Base-by-base conservation (phyloP, 2,888 invertebrate species). In the Polymixis flavicincta region DNA sequence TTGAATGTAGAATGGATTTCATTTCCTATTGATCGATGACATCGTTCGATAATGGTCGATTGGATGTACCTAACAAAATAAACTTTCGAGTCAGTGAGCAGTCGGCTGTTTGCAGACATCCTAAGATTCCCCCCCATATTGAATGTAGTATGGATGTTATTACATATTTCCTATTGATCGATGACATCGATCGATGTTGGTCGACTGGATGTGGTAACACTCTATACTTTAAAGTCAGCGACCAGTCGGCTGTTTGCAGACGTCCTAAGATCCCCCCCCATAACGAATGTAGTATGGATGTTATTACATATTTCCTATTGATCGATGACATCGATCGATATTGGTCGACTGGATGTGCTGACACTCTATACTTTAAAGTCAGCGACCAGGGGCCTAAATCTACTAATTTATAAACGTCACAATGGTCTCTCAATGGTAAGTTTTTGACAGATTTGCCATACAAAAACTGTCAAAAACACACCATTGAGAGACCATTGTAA, bases 261-360 rank as follows among this genome's bases (percentile, higher is more conserved):
- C 50, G 4, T 55, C 82, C 66, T 86, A 76, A 83, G 75, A 82
- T 83, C 83, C 37, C 37, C 37, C 78, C 87, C 74, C 85, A 85
- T 85, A 87, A 82, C 88, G 85, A 90, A 83, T 82, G 76, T 63
- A 76, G 80, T 89, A 90, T 89, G 84, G 85, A 83, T 85, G 83
- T 85, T 37, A 37, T 37, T 37, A 5, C n/a, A 25, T 14, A 8
- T 25, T 59, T 68, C 25, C 11, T 55, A 57, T 71, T 0, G 37
- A 25, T 22, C 11, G 1, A 59, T 13, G 50, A 17, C 8, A 42
- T n/a, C 9, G 1, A 42, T 19, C 9, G 13, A 7, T 2, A 3
- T 13, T 14, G 1, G 19, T 14, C 2, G 7, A 42, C 19, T 42
- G 11, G 4, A 75, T 22, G 11, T 17, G 17, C 6, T 63, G 13